Evolutionary conservation across 2,888 invertebrate genomes (phyloP).

Genomic region (Notodonta ziczac): DNA sequence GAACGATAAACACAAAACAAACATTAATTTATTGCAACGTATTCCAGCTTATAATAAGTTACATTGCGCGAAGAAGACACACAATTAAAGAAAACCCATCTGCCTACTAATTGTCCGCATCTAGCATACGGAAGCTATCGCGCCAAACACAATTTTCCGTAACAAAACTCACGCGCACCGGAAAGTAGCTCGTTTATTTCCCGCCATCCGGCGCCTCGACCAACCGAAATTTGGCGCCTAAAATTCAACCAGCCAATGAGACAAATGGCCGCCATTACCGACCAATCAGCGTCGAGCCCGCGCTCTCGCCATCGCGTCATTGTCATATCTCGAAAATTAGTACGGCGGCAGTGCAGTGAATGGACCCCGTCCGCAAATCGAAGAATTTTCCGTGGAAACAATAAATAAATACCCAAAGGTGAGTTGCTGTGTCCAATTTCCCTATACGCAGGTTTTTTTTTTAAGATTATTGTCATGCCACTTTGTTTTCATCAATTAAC

Average conservation of each 20-base stretch:
- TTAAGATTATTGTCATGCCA: constrained; percentile 38
- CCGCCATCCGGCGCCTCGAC: constrained; percentile 80
- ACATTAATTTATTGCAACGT: not conserved
- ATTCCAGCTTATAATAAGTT: not conserved
- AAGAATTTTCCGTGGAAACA: constrained; percentile 74
- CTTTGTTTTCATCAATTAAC: constrained; percentile 29
- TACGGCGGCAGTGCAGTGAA: constrained; percentile 80
- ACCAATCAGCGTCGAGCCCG: constrained; percentile 78
- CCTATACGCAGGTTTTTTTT: constrained; percentile 25
- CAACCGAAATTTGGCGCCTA: constrained; percentile 84
- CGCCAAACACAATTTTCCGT: constrained; percentile 78
- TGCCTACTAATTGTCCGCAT: constrained; percentile 39
- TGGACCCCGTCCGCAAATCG: constrained; percentile 82
- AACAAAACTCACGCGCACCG: constrained; percentile 73
- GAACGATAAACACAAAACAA: not conserved
- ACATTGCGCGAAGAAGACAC: constrained; percentile 3
- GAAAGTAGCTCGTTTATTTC: constrained; percentile 76
- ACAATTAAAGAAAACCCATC: constrained; percentile 23
- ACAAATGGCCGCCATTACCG: constrained; percentile 78
- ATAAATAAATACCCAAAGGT: constrained; percentile 65
- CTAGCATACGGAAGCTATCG: constrained; percentile 60
- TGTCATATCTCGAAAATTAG: constrained; percentile 84
- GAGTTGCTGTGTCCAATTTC: constrained; percentile 48
- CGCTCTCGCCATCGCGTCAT: constrained; percentile 83
- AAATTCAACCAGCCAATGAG: constrained; percentile 69